Conservation (phyloP, 2,888 invertebrate genomes). For the Archaeoteleia sp. region DNA sequence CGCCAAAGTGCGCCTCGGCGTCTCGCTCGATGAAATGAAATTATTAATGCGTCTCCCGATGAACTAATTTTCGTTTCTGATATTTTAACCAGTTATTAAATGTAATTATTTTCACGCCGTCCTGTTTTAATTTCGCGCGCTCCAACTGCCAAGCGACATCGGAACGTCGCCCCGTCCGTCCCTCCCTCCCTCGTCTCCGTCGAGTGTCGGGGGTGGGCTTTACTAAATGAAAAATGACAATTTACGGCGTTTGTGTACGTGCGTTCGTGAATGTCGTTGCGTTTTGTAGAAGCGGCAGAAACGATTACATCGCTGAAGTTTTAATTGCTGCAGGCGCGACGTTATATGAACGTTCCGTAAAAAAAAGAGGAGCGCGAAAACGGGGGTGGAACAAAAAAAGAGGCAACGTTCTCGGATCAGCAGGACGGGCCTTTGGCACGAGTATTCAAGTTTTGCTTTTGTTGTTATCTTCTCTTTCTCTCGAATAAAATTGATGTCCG, state of each 20-base stretch:
- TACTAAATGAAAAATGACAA: slow-evolving; percentile 59
- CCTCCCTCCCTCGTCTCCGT: slow-evolving; percentile 2
- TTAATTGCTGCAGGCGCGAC: slow-evolving; percentile 26
- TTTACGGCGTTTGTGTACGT: slow-evolving; percentile 28
- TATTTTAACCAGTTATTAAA: slow-evolving; percentile 70
- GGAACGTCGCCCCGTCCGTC: slow-evolving; percentile 8
- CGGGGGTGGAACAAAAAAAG: slow-evolving; percentile 6
- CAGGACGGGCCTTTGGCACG: slow-evolving; percentile 16
- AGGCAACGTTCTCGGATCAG: slow-evolving; percentile 12
- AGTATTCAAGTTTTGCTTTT: slow-evolving; percentile 13
- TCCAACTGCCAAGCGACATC: slow-evolving; percentile 4
- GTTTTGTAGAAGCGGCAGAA: slow-evolving; percentile 35
- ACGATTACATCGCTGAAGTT: slow-evolving; percentile 37
- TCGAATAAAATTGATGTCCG: slow-evolving; percentile 52
- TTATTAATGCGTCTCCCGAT: slow-evolving; percentile 66
- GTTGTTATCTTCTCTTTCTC: slow-evolving; percentile 25
- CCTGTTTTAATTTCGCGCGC: slow-evolving; percentile 67
- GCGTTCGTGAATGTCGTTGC: slow-evolving; percentile 14
- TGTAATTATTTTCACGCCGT: slow-evolving; percentile 69
- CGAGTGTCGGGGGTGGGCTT: slow-evolving; percentile 3
- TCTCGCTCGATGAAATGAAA: slow-evolving; percentile 60
- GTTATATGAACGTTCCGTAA: slow-evolving; percentile 17
- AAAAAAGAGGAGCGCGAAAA: slow-evolving; percentile 12
- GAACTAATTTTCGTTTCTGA: slow-evolving; percentile 69
- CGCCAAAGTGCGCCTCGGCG: slow-evolving; percentile 34